Evolutionary conservation across 2,888 invertebrate genomes (phyloP).

Genomic region (Barypeithes pellucidus): DNA sequence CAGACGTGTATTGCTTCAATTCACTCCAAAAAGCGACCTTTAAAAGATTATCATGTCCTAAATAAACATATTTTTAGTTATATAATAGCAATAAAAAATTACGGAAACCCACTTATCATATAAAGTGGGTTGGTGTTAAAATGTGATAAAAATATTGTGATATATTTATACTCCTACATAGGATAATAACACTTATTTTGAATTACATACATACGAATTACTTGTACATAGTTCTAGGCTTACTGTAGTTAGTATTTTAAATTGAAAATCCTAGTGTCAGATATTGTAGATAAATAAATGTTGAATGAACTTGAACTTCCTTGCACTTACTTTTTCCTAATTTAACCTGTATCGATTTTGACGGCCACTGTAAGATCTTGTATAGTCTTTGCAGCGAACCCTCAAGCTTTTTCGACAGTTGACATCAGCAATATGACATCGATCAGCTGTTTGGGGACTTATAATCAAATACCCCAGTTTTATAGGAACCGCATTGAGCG

Average conservation of each 20-base stretch:
- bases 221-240: not conserved
- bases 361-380: no score
- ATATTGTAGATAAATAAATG: not conserved
- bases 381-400: no score
- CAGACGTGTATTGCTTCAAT: not conserved
- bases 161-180: conserved; percentile 45
- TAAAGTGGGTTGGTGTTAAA: conserved; percentile 54
- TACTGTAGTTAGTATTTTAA: conserved; percentile 11
- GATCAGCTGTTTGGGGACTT: no score
- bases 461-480: no score
- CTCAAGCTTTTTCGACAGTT: no score
- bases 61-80: conserved; percentile 33
- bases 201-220: not conserved
- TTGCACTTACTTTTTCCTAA: not conserved
- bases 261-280: not conserved
- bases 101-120: conserved; percentile 48
- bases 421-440: no score
- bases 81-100: conserved; percentile 23
- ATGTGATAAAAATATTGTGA: conserved; percentile 57
- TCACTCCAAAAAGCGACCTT: conserved; percentile 18
- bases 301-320: not conserved
- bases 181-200: conserved; percentile 14
- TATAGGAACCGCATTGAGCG: no score
- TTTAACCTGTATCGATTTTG: no score
- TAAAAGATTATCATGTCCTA: conserved; percentile 18